Evolutionary conservation across 2,113 vertebrate genomes (phyloP), one percentile per base, ranked within the genome.

Genomic region (Pungitius pungitius): DNA sequence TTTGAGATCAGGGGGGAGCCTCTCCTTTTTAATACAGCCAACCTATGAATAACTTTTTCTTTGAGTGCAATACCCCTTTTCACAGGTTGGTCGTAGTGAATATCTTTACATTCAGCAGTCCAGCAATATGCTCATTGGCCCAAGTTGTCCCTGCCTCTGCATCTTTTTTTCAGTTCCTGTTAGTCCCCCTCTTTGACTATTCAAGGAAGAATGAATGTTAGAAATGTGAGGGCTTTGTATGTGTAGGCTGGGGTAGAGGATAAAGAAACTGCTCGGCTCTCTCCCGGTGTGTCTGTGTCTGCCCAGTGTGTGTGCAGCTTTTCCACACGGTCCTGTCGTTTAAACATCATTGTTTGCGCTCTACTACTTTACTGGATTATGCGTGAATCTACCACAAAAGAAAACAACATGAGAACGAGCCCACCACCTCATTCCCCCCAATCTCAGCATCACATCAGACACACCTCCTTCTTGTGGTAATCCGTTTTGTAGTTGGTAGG

Each of bases 401-500:
- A 67, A 49, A 78, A 69, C 10, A 59, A 57, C 57, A 30, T 55
- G 43, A 75, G 61, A 78, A 65, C 68, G 82, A 92, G 94, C 94
- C 93, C 92, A 92, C 90, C 79, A 17, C 47, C 68, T 10, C 40
- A 57, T 2, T 62, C 55, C 20, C 51, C 8, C 54, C 26, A 6
- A 20, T 62, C 75, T 30, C 56, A 12, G 55, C 35, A 18, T 30
- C 56, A 22, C 55, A 42, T 24, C 75, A 13, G 56, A 18, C 49
- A 49, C 26, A 67, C 70, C 78, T 77, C 80, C 86, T 87, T 58
- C 61, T 51, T 40, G 66, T 94, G 93, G 93, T 98, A 97, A 98
- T 98, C 96, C 96, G 96, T 98, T 98, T 98, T 97, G 96, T 97
- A 94, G 94, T 95, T 93, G 93, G 90, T 92, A 94, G 92, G 88